Evolutionary conservation across 2,888 invertebrate species (phyloP).

Genomic region (Diarsia dahlii): DNA sequence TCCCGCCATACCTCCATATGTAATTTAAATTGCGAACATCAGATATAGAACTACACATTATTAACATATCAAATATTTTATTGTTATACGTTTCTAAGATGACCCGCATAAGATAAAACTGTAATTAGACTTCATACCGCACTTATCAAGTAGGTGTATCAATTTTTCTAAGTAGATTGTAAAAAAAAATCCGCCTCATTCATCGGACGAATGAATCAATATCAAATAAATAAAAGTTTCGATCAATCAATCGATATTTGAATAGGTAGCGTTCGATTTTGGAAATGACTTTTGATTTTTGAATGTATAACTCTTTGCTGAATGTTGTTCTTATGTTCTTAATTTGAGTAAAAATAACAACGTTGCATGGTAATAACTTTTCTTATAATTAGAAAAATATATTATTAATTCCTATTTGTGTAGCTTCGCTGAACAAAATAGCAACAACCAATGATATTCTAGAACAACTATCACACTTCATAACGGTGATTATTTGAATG

Average conservation of each 20-base stretch:
- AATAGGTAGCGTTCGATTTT: slow-evolving; percentile 79
- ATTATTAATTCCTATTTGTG: background rate
- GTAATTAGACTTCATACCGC: slow-evolving; percentile 87
- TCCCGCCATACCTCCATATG: slow-evolving; percentile 43
- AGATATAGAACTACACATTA: slow-evolving; percentile 79
- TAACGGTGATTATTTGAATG: background rate
- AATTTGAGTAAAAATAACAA: slow-evolving; percentile 17
- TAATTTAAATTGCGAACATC: slow-evolving; percentile 74
- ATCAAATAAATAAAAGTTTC: slow-evolving; percentile 85
- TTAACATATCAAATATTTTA: slow-evolving; percentile 88
- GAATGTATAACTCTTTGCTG: slow-evolving; percentile 26
- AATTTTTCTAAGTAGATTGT: slow-evolving; percentile 86
- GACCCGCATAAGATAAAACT: slow-evolving; percentile 86
- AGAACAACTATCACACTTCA: background rate
- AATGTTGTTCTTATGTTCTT: slow-evolving; percentile 32
- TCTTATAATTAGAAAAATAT: slow-evolving; percentile 4
- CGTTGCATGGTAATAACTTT: background rate
- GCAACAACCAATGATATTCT: too few relatives aligned
- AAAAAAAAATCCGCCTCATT: slow-evolving; percentile 83
- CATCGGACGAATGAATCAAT: slow-evolving; percentile 83
- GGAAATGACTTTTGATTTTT: slow-evolving; percentile 71
- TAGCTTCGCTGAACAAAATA: background rate
- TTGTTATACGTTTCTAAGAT: slow-evolving; percentile 82
- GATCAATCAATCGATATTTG: slow-evolving; percentile 89
- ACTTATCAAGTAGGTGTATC: slow-evolving; percentile 89